Evolutionary conservation across 2,888 invertebrate genomes (phyloP), one percentile per base, ranked within the genome.

Genomic region (Heliconius sara): DNA sequence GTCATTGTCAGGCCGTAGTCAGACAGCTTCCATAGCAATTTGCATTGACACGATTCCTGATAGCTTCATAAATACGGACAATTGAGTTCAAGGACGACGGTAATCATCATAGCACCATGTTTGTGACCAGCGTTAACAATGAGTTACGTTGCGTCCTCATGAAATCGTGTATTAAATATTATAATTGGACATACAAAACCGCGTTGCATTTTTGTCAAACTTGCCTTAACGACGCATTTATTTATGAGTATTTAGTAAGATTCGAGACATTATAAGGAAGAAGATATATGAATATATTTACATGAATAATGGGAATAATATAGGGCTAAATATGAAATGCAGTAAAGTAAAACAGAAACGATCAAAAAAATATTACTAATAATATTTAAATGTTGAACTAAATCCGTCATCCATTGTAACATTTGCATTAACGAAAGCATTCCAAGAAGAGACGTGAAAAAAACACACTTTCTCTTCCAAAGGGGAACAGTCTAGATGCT

Each of bases 91-190:
- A 94, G 95, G 94, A 92, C 94, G 89, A 86, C 86, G 87, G 91
- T 93, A 92, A 93, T 91, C 92, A 91, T 92, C 91, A 91, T 89
- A 88, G 85, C 89, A 88, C n/a, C n/a, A 87, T 87, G 90, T 90
- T 88, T 94, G 95, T 92, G 95, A 93, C 92, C 93, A 92, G 93
- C 90, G 92, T 94, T 92, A 93, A 95, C 94, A 95, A 95, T 95
- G 91, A 93, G 89, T 91, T 91, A 92, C 91, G 89, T 89, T 88
- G 90, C 90, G 92, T 94, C 94, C 91, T 93, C 93, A 92, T 92
- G 92, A 92, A 91, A 92, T 91, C 90, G 91, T 91, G 86, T 90
- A 92, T 93, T 91, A 93, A 93, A 92, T 93, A 94, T 92, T 91
- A 93, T 94, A 93, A 93, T 93, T 93, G 91, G 89, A 88, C 86